Conservation (phyloP, 2,797 vertebrate genomes). For the Ctenopoma multispine region DNA sequence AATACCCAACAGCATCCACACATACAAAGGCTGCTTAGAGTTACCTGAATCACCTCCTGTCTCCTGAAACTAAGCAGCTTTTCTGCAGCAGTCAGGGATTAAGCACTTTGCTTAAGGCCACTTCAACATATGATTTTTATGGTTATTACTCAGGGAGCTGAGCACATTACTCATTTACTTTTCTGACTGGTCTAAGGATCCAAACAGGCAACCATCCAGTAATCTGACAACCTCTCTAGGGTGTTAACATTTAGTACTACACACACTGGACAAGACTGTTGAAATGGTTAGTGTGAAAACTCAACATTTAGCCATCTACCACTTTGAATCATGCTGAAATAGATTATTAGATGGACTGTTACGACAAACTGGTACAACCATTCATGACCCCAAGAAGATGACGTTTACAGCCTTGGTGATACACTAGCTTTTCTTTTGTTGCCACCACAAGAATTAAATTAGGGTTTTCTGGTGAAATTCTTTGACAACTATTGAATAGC, state of each 20-base stretch:
- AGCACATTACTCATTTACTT: conserved; percentile 67
- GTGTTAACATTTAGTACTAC: conserved; percentile 12
- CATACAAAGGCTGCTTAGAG: conserved; percentile 48
- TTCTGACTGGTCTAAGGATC: conserved; percentile 63
- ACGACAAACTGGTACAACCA: neutral
- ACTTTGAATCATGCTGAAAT: neutral
- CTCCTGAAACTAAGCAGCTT: conserved; percentile 76
- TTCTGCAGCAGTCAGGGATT: conserved; percentile 65
- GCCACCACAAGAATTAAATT: neutral
- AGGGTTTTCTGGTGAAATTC: neutral
- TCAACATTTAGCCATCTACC: neutral
- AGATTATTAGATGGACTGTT: neutral
- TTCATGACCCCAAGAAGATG: no score
- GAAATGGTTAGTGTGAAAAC: conserved; percentile 21
- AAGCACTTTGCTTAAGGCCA: conserved; percentile 57
- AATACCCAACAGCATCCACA: conserved; percentile 26
- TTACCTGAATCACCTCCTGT: conserved; percentile 63
- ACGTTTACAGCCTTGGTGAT: neutral
- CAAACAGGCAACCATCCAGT: conserved; percentile 56
- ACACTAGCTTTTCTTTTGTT: no score
- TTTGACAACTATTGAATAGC: neutral
- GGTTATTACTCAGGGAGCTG: conserved; percentile 66
- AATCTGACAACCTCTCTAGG: conserved; percentile 29
- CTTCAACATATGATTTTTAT: conserved; percentile 65
- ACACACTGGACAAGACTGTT: conserved; percentile 4